Evolutionary conservation across 2,888 invertebrate genomes (phyloP), one percentile per base, ranked within the genome.

Genomic region (Heliconius cydno): DNA sequence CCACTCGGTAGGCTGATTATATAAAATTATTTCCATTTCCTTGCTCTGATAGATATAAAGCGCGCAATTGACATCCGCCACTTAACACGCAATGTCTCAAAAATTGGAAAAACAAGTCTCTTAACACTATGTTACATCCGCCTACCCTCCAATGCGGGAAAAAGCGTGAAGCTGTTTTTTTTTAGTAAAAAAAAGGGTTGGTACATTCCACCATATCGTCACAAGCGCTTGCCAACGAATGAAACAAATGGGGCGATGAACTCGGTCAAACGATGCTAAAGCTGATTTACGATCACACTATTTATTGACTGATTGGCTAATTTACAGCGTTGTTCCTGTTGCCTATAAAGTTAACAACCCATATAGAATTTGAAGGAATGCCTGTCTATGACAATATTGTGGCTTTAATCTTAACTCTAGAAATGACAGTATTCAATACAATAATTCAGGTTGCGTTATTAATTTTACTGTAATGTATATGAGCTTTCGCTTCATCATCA

Each of bases 271-370:
- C 74, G 77, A 78, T 74, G 63, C 65, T 77, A 68, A 75, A 30
- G 63, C n/a, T 75, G 70, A 75, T 78, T 80, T 77, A 80, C 65
- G 80, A 77, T 77, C 68, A 38, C 77, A 63, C 60, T 60, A 75
- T 79, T 70, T 79, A 75, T 75, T 75, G 74, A 75, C 74, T 75
- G 75, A 79, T 75, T 75, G 63, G 75, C n/a, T 67, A 75, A 79
- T 70, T 74, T 74, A 63, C 19, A 34, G 30, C 67, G 74, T 67
- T 38, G 60, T 73, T 60, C 68, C 68, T 68, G 65, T 75, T 75
- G 28, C 67, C 34, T 2, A 65, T 25, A 30, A 25, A 65, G 65
- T 28, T 28, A 25, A 28, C 15, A 25, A 65, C 65, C 2, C 38
- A 68, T 41, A 46, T 46, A 15, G 15, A 46, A 6, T 52, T 52